Evolutionary conservation across 92 coral and sea anemone species (phyloP).

Genomic region (Umimayanthus kanabou): DNA sequence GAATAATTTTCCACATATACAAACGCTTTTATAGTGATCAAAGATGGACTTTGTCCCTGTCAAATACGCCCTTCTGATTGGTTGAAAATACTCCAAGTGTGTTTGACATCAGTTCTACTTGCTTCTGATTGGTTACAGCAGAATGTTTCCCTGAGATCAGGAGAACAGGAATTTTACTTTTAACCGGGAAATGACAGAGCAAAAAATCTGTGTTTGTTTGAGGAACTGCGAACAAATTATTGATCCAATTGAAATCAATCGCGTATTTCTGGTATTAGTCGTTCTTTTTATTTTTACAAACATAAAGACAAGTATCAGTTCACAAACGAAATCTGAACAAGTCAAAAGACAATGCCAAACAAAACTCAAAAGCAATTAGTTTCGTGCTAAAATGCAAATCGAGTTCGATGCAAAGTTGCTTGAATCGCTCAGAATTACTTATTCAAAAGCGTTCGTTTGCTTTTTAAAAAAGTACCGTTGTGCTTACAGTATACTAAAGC

Average conservation of each 20-base stretch:
- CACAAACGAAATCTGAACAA: no score
- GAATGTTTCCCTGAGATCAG: constrained; percentile 34
- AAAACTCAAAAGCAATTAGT: background rate
- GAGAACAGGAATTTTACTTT: constrained; percentile 23
- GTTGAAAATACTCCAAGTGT: background rate
- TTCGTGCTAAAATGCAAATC: constrained; percentile 12
- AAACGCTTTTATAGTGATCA: constrained; percentile 8
- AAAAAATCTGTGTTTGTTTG: background rate
- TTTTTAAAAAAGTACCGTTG: no score
- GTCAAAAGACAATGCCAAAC: background rate
- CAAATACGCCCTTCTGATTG: constrained; percentile 23
- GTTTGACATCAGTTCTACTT: background rate
- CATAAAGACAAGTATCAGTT: background rate
- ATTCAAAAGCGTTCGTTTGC: background rate
- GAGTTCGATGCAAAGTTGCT: background rate
- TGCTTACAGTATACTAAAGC: no score
- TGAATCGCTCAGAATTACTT: background rate
- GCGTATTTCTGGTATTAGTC: background rate
- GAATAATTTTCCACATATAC: background rate
- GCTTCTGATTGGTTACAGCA: constrained; percentile 19
- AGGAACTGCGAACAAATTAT: background rate
- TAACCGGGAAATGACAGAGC: constrained; percentile 13
- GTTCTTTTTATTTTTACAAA: background rate
- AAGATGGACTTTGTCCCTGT: constrained; percentile 36
- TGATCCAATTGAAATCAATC: background rate